Base-by-base conservation (phyloP, 2,113 vertebrate genomes). In the Trachemys scripta region DNA sequence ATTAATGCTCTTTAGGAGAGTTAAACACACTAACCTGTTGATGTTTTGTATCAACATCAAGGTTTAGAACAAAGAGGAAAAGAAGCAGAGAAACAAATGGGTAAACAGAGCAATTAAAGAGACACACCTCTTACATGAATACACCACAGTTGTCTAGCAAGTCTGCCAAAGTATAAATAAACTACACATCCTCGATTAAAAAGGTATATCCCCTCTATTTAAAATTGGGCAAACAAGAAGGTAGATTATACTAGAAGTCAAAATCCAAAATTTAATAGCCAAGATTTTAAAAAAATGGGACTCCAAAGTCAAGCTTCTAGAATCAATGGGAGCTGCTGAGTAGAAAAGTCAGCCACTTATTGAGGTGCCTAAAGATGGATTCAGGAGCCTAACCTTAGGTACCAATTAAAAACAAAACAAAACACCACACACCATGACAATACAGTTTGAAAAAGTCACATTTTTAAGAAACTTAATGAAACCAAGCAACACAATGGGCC, bases 321-420 rank as follows among this genome's bases (percentile, higher is more conserved):
- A 86, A 90, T 85, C 1, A n/a, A 2, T 14, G 69, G 10, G 57
- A 59, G 25, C 0, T 10, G 82, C 54, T 13, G 38, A 57, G 17
- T 1, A 87, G 4, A 20, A 78, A 84, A 25, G 80, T 47, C 65
- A n/a, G 3, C 10, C 11, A 80, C 1, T 47, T 80, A n/a, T 24
- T 81, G 49, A 47, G 62, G 19, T 20, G 7, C 9, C 11, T 78
- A 94, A 94, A 53, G 1, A 27, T 86, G 4, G 5, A 25, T 17
- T 89, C 84, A 50, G 84, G 86, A 69, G 19, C 19, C 47, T 76
- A 38, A 29, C 76, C 90, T 76, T 86, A n/a, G 19, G 42, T 76
- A 89, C 7, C 1, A 3, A 75, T 65, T 38, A 22, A 82, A 85
- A 84, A 84, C 22, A n/a, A 20, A 87, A 31, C 25, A 50, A 3